A percentile compares a stretch with the other conserved stretches of the same genome.
These are phyloP conservation scores for Drosophila saltans DNA, from an alignment of 1,140 invertebrate genomes.

Conservation along the genomic window DNA sequence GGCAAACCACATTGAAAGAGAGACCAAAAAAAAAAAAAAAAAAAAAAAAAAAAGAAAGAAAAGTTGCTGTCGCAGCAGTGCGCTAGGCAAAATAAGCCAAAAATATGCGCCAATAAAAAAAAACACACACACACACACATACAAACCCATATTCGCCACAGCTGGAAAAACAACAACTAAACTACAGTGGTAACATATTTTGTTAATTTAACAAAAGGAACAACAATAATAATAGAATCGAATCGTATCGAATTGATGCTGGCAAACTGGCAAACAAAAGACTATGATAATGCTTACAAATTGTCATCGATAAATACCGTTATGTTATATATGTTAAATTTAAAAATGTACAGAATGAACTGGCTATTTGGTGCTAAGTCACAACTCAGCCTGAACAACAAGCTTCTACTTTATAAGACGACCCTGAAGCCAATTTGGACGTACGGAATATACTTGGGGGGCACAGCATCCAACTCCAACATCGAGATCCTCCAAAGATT, in stretches of 20 bases:
- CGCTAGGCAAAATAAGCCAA: conserved; percentile 77
- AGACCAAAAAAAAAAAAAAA: conserved; percentile 39
- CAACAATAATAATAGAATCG: not conserved
- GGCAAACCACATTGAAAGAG: conserved; percentile 58
- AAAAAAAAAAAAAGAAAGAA: conserved; percentile 31
- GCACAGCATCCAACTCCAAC: no score
- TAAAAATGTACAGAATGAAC: no score
- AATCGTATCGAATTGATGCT: no score
- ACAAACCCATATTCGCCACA: conserved; percentile 39
- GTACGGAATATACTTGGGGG: no score
- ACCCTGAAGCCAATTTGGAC: no score
- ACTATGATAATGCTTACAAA: not conserved
- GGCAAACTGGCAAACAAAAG: not conserved
- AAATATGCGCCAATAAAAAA: conserved; percentile 80
- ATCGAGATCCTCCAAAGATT: no score
- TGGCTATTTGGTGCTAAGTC: no score
- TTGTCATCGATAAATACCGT: not conserved
- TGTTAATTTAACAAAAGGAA: conserved; percentile 13
- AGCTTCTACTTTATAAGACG: no score
- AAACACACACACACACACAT: conserved; percentile 39
- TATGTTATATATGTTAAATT: not conserved
- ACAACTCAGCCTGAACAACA: no score
- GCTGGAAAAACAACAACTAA: conserved; percentile 59
- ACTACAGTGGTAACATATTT: conserved; percentile 27
- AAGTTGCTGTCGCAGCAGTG: conserved; percentile 78